Percentiles rank a stretch among this genome's conserved stretches.
These are phyloP conservation scores for Gobiocypris rarus DNA, from an alignment of 2,113 vertebrate species.

Conservation along the genomic window DNA sequence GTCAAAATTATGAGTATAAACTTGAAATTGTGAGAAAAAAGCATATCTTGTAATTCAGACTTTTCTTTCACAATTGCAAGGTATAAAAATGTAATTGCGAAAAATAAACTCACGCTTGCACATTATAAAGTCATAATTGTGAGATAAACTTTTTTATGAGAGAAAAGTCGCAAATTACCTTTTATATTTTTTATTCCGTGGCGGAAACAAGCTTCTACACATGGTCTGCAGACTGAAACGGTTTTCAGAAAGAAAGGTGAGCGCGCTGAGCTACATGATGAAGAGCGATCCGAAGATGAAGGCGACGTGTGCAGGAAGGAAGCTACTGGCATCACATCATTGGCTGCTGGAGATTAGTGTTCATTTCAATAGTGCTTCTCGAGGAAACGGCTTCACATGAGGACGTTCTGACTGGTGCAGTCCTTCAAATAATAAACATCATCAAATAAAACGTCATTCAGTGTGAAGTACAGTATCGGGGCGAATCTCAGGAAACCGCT, in stretches of 20 bases:
- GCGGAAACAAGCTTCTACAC: neutral
- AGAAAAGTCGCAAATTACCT: no score
- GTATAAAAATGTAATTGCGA: no score
- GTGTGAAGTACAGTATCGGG: conserved; percentile 46
- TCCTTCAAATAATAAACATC: neutral
- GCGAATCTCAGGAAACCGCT: neutral
- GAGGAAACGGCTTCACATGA: conserved; percentile 7
- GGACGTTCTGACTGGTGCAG: neutral
- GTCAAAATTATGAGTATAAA: no score
- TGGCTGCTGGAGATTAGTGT: conserved; percentile 44
- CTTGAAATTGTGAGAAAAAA: no score
- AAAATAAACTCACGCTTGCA: no score
- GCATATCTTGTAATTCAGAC: no score
- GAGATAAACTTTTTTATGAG: no score
- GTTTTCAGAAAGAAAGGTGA: neutral
- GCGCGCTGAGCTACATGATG: conserved; percentile 39
- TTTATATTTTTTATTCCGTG: no score
- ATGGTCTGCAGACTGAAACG: neutral
- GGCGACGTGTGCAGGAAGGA: neutral
- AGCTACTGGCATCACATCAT: conserved; percentile 24
- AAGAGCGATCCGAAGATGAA: neutral
- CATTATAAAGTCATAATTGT: no score
- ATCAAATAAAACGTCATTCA: neutral
- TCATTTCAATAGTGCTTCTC: conserved; percentile 31
- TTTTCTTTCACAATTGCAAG: no score